These are phyloP conservation scores for Drosophila sulfurigaster DNA, from an alignment of 1,140 invertebrate genomes.

Conservation along the genomic window DNA sequence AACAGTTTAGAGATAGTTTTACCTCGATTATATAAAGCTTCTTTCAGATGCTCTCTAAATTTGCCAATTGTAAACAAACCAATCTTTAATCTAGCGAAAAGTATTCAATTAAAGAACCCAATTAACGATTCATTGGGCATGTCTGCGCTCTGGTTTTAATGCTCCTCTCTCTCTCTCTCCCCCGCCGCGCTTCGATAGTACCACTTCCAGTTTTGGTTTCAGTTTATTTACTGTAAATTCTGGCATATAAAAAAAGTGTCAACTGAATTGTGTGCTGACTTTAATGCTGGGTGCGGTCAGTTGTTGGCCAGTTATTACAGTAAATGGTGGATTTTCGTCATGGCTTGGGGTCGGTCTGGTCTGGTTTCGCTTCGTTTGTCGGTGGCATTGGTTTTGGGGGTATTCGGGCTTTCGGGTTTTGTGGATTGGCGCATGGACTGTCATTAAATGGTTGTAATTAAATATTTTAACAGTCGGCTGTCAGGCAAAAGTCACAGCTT, in stretches of 20 bases:
- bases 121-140: not conserved
- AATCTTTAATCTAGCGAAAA: not conserved
- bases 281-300: constrained; percentile 56
- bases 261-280: constrained; percentile 57
- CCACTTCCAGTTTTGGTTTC: constrained; percentile 1
- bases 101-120: not conserved
- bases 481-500: constrained; percentile 56
- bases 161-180: not conserved
- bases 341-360: not conserved
- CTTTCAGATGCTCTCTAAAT: not conserved
- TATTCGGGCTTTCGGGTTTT: not conserved
- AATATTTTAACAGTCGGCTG: constrained; percentile 68
- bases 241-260: constrained; percentile 52
- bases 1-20: too few relatives aligned
- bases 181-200: not conserved
- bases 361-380: not conserved
- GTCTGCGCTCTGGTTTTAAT: too few relatives aligned
- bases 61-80: not conserved
- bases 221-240: constrained; percentile 25
- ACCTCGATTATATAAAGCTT: not conserved
- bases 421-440: constrained; percentile 39
- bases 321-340: constrained; percentile 36
- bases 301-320: constrained; percentile 55
- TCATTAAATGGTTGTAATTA: constrained; percentile 74
- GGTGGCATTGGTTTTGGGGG: not conserved